These are phyloP conservation scores for Tigriopus californicus DNA, from an alignment of 2,888 invertebrate species.

Conservation along the genomic window DNA sequence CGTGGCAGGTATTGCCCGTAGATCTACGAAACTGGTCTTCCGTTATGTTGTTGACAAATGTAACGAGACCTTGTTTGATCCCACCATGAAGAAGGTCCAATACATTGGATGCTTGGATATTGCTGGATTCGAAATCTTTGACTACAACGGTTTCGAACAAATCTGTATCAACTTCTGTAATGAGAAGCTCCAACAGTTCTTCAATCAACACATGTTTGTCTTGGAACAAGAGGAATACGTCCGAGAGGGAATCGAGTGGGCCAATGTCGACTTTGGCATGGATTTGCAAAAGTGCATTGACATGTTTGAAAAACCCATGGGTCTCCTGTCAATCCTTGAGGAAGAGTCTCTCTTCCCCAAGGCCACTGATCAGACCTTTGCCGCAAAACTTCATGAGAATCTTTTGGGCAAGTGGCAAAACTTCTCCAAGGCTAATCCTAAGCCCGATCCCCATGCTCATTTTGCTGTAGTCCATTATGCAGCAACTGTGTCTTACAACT, in stretches of 20 bases:
- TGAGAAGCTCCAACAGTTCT: conserved; percentile 38
- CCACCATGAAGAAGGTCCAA: conserved; percentile 92
- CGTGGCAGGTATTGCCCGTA: conserved; percentile 84
- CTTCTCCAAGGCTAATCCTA: conserved; percentile 89
- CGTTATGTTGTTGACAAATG: conserved; percentile 90
- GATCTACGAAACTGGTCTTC: conserved; percentile 89
- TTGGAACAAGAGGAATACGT: conserved; percentile 39
- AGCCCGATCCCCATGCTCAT: conserved; percentile 89
- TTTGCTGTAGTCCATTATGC: conserved; percentile 92
- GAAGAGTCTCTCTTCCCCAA: conserved; percentile 99
- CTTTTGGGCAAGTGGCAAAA: conserved; percentile 97
- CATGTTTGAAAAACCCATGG: conserved; percentile 95
- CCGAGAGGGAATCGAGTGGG: conserved; percentile 37
- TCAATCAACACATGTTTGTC: conserved; percentile 39
- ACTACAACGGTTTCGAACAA: conserved; percentile 40
- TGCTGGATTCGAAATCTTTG: conserved; percentile 45
- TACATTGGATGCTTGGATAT: conserved; percentile 41
- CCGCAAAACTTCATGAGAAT: conserved; percentile 95
- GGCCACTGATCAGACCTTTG: conserved; percentile 93
- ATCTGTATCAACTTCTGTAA: conserved; percentile 39
- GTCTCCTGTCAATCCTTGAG: conserved; percentile 99
- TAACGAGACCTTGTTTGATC: conserved; percentile 90
- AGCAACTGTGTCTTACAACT: conserved; percentile 80
- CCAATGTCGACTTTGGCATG: conserved; percentile 38
- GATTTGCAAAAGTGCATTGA: conserved; percentile 71